Evolutionary conservation across 1,140 invertebrate species (phyloP).

Genomic region (Nasonia giraulti): DNA sequence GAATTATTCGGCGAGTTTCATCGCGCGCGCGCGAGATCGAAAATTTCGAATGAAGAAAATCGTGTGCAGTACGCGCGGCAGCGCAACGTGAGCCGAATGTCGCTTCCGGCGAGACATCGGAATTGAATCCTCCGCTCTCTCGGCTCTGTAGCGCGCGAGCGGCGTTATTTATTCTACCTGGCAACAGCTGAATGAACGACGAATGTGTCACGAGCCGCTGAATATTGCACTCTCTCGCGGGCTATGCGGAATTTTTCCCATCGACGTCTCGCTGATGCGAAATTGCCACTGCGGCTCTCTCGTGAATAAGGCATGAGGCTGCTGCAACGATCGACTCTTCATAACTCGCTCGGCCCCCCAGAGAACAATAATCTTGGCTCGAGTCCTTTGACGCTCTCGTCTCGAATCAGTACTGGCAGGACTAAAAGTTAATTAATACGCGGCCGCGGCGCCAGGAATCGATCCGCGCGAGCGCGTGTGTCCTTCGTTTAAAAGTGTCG

Average conservation of each 20-base stretch:
- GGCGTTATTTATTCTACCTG: conserved; percentile 15
- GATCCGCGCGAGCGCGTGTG: too few relatives aligned
- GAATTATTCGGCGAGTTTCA: conserved; percentile 25
- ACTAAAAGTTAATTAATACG: too few relatives aligned
- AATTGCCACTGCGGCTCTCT: neutral
- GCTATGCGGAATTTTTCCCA: neutral
- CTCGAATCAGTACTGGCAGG: too few relatives aligned
- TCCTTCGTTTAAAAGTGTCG: too few relatives aligned
- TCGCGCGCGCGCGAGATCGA: conserved; percentile 6
- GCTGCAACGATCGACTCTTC: neutral
- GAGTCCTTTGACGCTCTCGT: too few relatives aligned
- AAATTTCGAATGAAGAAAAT: neutral
- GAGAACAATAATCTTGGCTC: too few relatives aligned
- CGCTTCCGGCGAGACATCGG: neutral
- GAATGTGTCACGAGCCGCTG: conserved; percentile 2
- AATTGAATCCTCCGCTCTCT: conserved; percentile 24
- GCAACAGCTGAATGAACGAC: conserved; percentile 16
- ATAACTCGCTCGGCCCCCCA: neutral
- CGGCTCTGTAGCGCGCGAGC: neutral
- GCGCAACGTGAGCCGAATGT: neutral
- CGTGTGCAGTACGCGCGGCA: neutral
- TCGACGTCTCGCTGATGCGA: neutral
- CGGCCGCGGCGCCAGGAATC: too few relatives aligned
- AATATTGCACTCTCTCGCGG: neutral
- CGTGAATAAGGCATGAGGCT: neutral